phyloP scores from a whole-genome alignment of 2,888 invertebrate species.

The Drosophila dives region DNA sequence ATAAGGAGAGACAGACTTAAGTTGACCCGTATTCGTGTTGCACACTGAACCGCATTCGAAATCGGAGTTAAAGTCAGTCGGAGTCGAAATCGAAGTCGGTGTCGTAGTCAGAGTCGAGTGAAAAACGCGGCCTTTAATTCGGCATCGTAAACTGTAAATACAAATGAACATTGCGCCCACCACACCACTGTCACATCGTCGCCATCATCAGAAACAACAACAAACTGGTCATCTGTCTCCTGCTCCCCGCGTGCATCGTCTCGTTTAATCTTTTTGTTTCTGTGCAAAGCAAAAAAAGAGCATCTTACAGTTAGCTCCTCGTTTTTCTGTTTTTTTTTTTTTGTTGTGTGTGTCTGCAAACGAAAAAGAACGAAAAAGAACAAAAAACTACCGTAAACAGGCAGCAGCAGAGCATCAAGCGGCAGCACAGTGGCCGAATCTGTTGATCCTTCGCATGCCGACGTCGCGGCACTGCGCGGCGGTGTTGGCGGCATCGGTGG shows the following conservation, averaged over 20 bases:
- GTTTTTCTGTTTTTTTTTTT: conserved; percentile 6
- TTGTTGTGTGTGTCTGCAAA: conserved; percentile 9
- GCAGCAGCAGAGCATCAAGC: conserved; percentile 22
- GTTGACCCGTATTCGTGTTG: conserved; percentile 1
- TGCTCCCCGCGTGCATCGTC: neutral
- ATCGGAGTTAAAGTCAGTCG: conserved; percentile 1
- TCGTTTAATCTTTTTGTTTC: neutral
- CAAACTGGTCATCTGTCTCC: neutral
- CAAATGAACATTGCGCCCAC: conserved; percentile 48
- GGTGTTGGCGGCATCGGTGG: no score
- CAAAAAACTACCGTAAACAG: neutral
- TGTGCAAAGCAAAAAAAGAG: conserved; percentile 1
- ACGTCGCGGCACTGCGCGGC: conserved; percentile 52
- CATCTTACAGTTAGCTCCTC: neutral
- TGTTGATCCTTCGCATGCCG: conserved; percentile 60
- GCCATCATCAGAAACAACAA: neutral
- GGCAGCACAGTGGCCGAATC: conserved; percentile 70
- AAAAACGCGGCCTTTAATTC: conserved; percentile 10
- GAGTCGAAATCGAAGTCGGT: neutral
- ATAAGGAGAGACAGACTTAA: conserved; percentile 11
- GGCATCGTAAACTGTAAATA: conserved; percentile 41
- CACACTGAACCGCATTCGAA: neutral
- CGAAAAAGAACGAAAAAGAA: neutral
- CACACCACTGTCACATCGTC: neutral
- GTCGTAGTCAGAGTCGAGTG: conserved; percentile 1